Base-by-base conservation (phyloP, 2,113 vertebrate genomes). In the Pygathrix nemaeus region DNA sequence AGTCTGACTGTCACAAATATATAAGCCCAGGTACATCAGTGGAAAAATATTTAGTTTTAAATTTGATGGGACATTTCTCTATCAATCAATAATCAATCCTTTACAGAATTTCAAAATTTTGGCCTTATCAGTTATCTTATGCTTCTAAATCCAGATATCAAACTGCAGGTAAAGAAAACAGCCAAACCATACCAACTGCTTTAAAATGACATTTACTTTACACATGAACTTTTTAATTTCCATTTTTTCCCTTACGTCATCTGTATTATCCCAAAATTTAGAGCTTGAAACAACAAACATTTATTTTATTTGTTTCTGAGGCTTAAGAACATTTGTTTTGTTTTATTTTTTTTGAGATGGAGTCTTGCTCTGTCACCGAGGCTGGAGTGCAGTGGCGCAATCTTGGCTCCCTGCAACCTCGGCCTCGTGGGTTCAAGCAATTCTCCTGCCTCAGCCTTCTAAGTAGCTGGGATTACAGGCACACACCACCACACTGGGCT, bases 401-500 rank as follows among this genome's bases (percentile, higher is more conserved):
- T 55, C 6, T 55, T 55, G 52, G 52, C 18, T 55, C 52, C 2
- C 52, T 55, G 52, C 52, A 55, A 55, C 52, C 6, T 55, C 18
- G 1, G 6, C 52, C 52, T 55, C 52, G 2, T 2, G 18, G 0
- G 52, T 20, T 55, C 6, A 55, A 20, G 52, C 18, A 55, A 55
- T 55, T 55, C 52, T 55, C 52, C 52, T 55, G 18, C 18, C 52
- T 55, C 52, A 55, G 6, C 18, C 52, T 55, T 18, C 52, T 55
- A 18, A 55, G 52, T 20, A 55, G 52, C 52, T 55, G 52, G 52
- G 18, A 55, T 55, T 55, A 55, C 18, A 55, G 52, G 52, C 0
- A 6, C 6, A 2, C 18, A 18, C 52, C 18, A 55, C 52, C 18
- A 55, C 6, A 17, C 52, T 18, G 0, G 0, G 52, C 18, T 20